Evolutionary conservation across 2,113 vertebrate species (phyloP).

Genomic region (Parotia lawesii): DNA sequence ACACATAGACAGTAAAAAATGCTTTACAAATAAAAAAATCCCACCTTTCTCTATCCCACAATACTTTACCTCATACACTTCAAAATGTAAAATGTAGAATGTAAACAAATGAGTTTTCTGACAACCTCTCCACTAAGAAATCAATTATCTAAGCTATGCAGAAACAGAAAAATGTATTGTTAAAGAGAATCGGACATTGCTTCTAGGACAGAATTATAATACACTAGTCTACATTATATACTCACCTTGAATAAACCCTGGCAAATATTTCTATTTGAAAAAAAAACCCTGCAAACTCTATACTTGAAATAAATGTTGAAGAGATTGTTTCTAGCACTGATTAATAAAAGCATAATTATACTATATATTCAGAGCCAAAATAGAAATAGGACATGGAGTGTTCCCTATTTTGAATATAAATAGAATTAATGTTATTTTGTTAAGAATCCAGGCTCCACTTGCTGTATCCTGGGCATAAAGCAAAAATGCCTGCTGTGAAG

Average conservation of each 20-base stretch:
- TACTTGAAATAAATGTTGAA: constrained; percentile 21
- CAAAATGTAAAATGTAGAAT: not conserved
- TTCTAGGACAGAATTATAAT: not conserved
- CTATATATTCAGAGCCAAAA: constrained; percentile 24
- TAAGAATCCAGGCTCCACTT: not conserved
- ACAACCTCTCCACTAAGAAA: not conserved
- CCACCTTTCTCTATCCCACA: not conserved
- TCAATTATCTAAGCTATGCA: not conserved
- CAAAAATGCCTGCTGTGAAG: not conserved
- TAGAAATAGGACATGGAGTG: constrained; percentile 13
- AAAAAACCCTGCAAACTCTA: not conserved
- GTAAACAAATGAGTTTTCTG: not conserved
- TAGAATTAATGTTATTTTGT: constrained; percentile 10
- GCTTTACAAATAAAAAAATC: not conserved
- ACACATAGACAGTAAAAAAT: not conserved
- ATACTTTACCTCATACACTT: not conserved
- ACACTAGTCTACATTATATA: not conserved
- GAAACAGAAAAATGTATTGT: not conserved
- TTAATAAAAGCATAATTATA: constrained; percentile 59
- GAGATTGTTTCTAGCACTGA: constrained; percentile 25
- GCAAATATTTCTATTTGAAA: not conserved
- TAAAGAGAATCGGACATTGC: not conserved
- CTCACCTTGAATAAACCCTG: not conserved
- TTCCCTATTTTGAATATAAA: constrained; percentile 37
- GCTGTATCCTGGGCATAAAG: not conserved